Percentiles rank a stretch among this genome's conserved stretches.
Conservation (phyloP, 1,140 invertebrate genomes). For the Chymomyza costata region DNA sequence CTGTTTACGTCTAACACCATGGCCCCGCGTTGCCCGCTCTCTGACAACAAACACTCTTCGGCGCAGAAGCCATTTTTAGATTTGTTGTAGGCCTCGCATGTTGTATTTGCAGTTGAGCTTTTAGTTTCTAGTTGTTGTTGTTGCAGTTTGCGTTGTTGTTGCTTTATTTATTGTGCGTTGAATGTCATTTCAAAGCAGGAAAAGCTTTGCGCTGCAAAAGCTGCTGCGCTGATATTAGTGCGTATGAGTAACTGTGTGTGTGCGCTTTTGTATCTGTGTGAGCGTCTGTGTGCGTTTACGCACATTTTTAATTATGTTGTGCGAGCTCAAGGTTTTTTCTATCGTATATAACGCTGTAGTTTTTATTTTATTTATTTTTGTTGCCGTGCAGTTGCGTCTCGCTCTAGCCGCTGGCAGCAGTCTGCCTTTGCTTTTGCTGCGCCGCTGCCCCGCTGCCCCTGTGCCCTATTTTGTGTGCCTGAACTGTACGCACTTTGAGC, state of each 20-base stretch:
- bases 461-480: conserved; percentile 2
- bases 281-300: conserved; percentile 46
- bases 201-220: conserved; percentile 64
- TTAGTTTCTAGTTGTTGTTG: conserved; percentile 30
- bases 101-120: conserved; percentile 65
- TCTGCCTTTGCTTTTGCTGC: conserved; percentile 6
- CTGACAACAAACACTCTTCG: no score
- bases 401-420: conserved; percentile 21
- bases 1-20: no score
- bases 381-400: conserved; percentile 59
- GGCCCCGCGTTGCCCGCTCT: no score
- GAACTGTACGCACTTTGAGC: conserved; percentile 50
- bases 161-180: conserved; percentile 62
- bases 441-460: not conserved
- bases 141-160: conserved; percentile 12
- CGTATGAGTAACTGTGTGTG: not conserved
- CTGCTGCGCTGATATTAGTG: not conserved
- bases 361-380: conserved; percentile 43
- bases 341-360: conserved; percentile 41
- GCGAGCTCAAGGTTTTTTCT: conserved; percentile 69
- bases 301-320: conserved; percentile 73
- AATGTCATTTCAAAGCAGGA: conserved; percentile 65
- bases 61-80: conserved; percentile 60
- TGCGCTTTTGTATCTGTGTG: conserved; percentile 4
- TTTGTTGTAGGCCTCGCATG: conserved; percentile 45